Conservation (phyloP, 92 coral and sea anemone genomes). For the Umimayanthus chanpuru region DNA sequence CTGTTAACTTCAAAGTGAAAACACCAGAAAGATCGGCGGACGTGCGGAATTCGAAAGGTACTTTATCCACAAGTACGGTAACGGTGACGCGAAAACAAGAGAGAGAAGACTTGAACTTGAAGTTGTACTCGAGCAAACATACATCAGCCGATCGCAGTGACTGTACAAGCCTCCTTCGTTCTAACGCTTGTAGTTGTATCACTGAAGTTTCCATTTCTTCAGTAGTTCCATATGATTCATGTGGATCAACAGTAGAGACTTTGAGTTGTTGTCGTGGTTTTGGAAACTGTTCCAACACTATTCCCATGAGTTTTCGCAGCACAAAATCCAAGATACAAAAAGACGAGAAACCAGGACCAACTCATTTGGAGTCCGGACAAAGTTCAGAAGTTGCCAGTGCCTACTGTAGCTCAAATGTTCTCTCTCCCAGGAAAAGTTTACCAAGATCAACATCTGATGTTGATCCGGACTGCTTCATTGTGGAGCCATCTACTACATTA, state of each 20-base stretch:
- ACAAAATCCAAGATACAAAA: background rate
- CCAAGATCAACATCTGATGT: background rate
- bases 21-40: background rate
- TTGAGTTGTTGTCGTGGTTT: background rate
- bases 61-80: background rate
- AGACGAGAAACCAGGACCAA: background rate
- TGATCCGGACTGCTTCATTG: background rate
- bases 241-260: background rate
- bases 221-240: background rate
- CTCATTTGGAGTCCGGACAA: background rate
- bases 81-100: background rate
- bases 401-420: background rate
- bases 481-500: background rate
- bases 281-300: background rate
- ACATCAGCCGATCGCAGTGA: background rate
- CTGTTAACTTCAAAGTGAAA: constrained; percentile 42
- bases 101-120: no score
- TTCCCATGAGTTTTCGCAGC: background rate
- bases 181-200: background rate
- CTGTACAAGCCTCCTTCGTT: background rate
- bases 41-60: background rate
- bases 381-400: background rate
- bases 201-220: background rate
- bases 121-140: background rate
- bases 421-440: background rate